A percentile compares a stretch with the other conserved stretches of the same genome.
These are phyloP conservation scores for Orestias chungarensis DNA, from an alignment of 2,797 vertebrate species.

Conservation along the genomic window DNA sequence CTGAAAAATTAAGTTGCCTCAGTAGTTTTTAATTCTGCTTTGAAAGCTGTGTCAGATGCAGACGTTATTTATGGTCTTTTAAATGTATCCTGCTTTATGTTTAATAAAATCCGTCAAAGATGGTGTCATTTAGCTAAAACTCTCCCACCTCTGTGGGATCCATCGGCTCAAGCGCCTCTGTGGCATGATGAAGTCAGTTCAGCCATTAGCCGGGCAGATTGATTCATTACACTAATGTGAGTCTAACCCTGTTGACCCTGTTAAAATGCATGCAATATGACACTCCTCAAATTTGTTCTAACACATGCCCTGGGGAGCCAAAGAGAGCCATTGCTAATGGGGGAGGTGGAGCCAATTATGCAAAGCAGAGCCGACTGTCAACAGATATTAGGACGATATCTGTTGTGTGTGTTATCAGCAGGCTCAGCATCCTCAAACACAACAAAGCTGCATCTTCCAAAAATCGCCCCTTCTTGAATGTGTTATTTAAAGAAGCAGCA, in stretches of 20 bases:
- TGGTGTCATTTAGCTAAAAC: constrained; percentile 5
- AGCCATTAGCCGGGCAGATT: constrained; percentile 74
- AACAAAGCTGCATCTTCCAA: constrained; percentile 2
- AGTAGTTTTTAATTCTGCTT: not conserved
- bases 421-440: constrained; percentile 30
- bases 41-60: not conserved
- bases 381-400: constrained; percentile 68
- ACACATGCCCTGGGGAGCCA: constrained; percentile 74
- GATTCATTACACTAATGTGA: constrained; percentile 81
- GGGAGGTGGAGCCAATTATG: constrained; percentile 75
- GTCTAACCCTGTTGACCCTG: constrained; percentile 71
- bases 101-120: not conserved
- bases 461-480: not conserved
- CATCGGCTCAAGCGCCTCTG: constrained; percentile 30
- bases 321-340: constrained; percentile 72
- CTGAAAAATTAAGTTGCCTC: not conserved
- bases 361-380: constrained; percentile 73
- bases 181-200: constrained; percentile 56
- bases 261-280: constrained; percentile 78
- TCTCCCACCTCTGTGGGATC: constrained; percentile 42
- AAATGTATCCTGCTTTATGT: not conserved
- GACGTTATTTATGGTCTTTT: not conserved
- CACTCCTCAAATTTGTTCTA: constrained; percentile 81
- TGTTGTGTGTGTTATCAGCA: constrained; percentile 39
- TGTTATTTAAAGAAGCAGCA: not conserved